Base-by-base conservation (phyloP, 2,888 invertebrate species). In the Drosophila hamatofila region DNA sequence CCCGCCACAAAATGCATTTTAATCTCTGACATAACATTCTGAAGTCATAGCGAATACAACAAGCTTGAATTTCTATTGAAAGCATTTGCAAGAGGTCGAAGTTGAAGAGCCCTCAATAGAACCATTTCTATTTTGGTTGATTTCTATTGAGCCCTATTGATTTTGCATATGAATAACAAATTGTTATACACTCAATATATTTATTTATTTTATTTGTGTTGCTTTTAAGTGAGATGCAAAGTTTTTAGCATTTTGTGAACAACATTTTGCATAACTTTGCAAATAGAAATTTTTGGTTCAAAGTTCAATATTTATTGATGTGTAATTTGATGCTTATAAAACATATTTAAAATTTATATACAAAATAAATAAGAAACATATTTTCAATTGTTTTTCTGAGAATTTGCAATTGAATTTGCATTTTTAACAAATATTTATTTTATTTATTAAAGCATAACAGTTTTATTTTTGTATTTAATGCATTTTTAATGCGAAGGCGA, bases 1-100 rank as follows among this genome's bases (percentile, higher is more conserved):
- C 11, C 41, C 21, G 9, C 42, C 21, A 0, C 12, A 27, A 35
- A 49, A 49, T 49, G 42, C 67, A 67, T 66, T 78, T 86, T 73
- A 63, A 59, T 49, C 52, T 62, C 49, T 60, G 35, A 61, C 51
- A 61, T 48, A 62, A 16, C 54, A 60, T 75, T 73, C 70, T 49
- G 35, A 57, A 67, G 56, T 37, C 58, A 46, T 27, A 3, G 11
- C 30, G 30, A 9, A 30, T 30, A 30, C 30, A 30, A 11, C 30
- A 3, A 25, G 25, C 16, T 39, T n/a, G 51, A 25, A 44, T 27
- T 14, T 30, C 23, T 33, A 2, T 52, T 46, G 42, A 35, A 48
- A 57, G 52, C 30, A 37, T 30, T 44, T 57, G 51, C 60, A 60
- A 72, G 63, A 46, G 42, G 18, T 23, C 52, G 9, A 16, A 25